Conservation (phyloP, 2,888 invertebrate species). For the Apeira syringaria region DNA sequence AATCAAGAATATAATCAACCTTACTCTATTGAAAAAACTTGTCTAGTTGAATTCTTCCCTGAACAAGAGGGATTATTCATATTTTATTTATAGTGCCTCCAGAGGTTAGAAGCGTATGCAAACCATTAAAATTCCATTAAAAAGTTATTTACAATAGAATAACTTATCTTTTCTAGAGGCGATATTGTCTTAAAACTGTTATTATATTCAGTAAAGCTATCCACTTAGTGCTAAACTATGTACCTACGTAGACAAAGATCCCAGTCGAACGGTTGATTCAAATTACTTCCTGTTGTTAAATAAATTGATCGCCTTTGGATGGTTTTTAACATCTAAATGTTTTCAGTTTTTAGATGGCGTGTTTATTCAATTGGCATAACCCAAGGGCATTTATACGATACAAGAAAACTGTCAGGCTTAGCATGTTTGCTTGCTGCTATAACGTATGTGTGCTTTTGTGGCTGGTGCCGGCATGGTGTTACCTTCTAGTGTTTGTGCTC, state of each 20-base stretch:
- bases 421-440: constrained; percentile 47
- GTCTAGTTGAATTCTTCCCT: too few relatives aligned
- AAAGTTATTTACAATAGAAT: too few relatives aligned
- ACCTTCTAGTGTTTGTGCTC: constrained; percentile 37
- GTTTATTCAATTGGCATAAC: constrained; percentile 38
- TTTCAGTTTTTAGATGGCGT: constrained; percentile 49
- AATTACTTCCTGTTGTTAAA: constrained; percentile 24
- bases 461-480: constrained; percentile 36
- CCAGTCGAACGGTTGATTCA: constrained; percentile 24
- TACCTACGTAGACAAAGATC: constrained; percentile 24
- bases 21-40: too few relatives aligned
- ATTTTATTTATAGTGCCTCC: too few relatives aligned
- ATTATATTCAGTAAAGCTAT: too few relatives aligned
- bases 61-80: too few relatives aligned
- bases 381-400: constrained; percentile 30
- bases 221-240: constrained; percentile 37
- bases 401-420: constrained; percentile 39
- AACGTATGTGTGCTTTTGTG: constrained; percentile 37
- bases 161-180: too few relatives aligned
- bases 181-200: too few relatives aligned
- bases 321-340: constrained; percentile 35
- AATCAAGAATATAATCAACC: too few relatives aligned
- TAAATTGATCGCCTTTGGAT: constrained; percentile 32
- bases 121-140: too few relatives aligned
- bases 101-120: too few relatives aligned